Conservation (phyloP, 2,888 invertebrate genomes). For the Sarcophaga subvicina region DNA sequence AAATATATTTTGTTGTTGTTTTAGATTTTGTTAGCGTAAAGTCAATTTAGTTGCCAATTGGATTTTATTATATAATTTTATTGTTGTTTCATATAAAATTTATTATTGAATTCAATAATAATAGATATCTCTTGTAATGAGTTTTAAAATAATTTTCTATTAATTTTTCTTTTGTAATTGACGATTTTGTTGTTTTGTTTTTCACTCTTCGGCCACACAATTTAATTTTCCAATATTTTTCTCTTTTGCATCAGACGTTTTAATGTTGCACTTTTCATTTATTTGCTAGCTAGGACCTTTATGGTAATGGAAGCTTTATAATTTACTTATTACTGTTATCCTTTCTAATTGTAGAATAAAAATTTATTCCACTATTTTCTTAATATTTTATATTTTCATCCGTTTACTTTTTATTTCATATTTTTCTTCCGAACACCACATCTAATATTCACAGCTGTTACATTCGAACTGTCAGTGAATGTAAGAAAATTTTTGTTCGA, state of each 20-base stretch:
- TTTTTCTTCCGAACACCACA: conserved; percentile 54
- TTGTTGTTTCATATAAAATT: conserved; percentile 22
- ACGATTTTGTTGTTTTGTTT: conserved; percentile 27
- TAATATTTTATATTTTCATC: background rate
- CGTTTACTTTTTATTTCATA: background rate
- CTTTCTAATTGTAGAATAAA: conserved; percentile 29
- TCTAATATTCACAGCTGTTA: conserved; percentile 65
- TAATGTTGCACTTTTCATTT: background rate
- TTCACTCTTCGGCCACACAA: background rate
- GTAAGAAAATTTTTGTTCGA: conserved; percentile 53
- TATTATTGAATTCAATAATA: conserved; percentile 25
- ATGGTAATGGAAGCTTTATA: background rate
- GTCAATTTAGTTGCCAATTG: conserved; percentile 60
- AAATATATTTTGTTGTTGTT: conserved; percentile 11
- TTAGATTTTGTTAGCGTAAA: conserved; percentile 32
- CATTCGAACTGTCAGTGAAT: conserved; percentile 64
- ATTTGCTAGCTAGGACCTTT: background rate
- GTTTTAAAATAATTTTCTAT: conserved; percentile 14
- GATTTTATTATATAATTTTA: conserved; percentile 65
- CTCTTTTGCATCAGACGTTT: conserved; percentile 4
- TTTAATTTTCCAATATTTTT: conserved; percentile 24
- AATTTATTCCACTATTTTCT: conserved; percentile 18
- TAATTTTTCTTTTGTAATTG: conserved; percentile 19
- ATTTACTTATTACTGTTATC: conserved; percentile 29
- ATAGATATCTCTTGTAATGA: background rate